Base-by-base conservation (phyloP, 1,140 invertebrate genomes). In the Hormaphis cornu region DNA sequence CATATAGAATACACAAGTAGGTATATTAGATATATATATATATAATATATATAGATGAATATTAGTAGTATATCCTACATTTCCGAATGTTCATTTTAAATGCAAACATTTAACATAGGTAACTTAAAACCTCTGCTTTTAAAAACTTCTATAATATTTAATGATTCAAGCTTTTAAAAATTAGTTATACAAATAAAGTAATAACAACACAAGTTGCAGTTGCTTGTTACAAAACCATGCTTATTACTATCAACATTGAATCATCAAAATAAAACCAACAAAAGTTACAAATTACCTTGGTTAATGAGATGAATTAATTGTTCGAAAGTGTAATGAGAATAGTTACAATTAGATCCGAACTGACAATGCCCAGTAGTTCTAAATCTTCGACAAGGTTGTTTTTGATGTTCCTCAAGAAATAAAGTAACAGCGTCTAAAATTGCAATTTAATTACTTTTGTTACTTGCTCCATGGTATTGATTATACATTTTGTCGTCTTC, bases 361-460 rank as follows among this genome's bases (percentile, higher is more conserved):
- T 66, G 44, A 50, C 61, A 66, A 6, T 66, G 61, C 22, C 61
- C 61, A 66, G 44, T 46, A 33, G 42, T 66, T 35, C 28, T 46
- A 18, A 50, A 50, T 66, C 44, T 18, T 24, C 61, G 44, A 48
- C 61, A 66, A 18, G 61, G n/a, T 66, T 35, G 61, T 2, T 66
- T 66, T 37, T 66, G 44, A 33, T 28, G 26, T 50, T 66, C 61
- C 7, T 66, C 61, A 16, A 66, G 18, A 50, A 66, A 66, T 50
- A 66, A 33, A 33, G 61, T 66, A 48, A 66, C 24, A n/a, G 61
- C 61, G 61, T 66, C 61, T 66, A 28, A 50, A 66, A 66, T 22
- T 16, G 35, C n/a, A 66, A 42, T 66, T 46, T 46, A 48, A 66
- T n/a, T 18, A 42, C 24, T 50, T 48, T 48, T 4, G 50, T 24